phyloP scores from a whole-genome alignment of 2,113 vertebrate genomes.

The Gallinago paraguaiae region DNA sequence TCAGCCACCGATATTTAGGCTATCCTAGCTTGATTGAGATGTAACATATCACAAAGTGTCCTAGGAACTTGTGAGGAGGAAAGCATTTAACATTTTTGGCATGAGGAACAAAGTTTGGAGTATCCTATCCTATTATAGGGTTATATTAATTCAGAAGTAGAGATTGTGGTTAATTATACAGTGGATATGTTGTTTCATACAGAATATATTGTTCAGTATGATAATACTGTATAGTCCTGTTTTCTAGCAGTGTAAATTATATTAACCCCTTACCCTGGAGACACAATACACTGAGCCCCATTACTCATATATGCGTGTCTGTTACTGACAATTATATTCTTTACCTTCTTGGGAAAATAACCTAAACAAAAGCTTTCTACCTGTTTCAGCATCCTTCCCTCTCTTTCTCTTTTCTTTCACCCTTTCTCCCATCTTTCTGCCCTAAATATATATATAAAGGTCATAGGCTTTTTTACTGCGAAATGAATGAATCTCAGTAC shows the following conservation, averaged over 20 bases:
- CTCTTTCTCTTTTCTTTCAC: neutral
- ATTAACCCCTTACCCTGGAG: neutral
- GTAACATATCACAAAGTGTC: neutral
- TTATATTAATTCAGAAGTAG: neutral
- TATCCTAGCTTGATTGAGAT: neutral
- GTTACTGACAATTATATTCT: neutral
- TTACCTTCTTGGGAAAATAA: neutral
- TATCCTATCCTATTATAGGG: neutral
- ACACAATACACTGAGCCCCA: neutral
- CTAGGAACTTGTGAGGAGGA: neutral
- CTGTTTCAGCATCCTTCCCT: neutral
- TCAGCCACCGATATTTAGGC: neutral
- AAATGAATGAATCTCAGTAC: slow-evolving; percentile 57
- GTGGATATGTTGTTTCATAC: neutral
- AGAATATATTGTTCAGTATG: neutral
- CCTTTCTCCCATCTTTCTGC: neutral
- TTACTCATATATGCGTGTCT: neutral
- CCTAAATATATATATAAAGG: neutral
- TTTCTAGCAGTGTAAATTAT: neutral
- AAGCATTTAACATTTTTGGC: neutral
- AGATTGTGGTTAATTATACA: neutral
- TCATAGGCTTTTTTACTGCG: neutral
- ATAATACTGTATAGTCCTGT: neutral
- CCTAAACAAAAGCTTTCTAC: neutral
- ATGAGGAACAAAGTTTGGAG: neutral